A percentile compares a stretch with the other conserved stretches of the same genome.
Conservation (phyloP, 2,888 invertebrate genomes). For the Megamerina dolium region DNA sequence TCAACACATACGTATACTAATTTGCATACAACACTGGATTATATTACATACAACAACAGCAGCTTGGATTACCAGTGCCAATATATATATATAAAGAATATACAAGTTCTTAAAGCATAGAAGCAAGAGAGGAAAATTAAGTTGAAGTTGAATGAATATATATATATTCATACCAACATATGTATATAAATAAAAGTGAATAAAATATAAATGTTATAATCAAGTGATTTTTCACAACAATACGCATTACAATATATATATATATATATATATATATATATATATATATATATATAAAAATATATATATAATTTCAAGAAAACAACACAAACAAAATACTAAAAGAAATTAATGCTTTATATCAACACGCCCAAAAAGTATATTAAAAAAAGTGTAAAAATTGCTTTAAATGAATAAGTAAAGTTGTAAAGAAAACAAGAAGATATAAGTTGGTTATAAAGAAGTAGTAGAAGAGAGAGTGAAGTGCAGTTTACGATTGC, state of each 20-base stretch:
- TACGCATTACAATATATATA: background rate
- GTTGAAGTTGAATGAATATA: too few relatives aligned
- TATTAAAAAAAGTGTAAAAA: conserved; percentile 4
- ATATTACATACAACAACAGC: conserved; percentile 22
- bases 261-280: background rate
- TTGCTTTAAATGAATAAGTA: conserved; percentile 10
- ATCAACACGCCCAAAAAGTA: conserved; percentile 3
- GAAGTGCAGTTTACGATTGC: too few relatives aligned
- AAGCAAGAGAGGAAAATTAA: too few relatives aligned
- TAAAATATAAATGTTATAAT: background rate
- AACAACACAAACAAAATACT: background rate
- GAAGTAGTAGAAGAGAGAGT: too few relatives aligned
- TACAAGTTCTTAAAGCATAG: too few relatives aligned
- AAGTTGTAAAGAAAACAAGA: conserved; percentile 5
- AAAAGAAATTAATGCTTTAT: background rate
- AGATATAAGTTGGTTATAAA: conserved; percentile 6
- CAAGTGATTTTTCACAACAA: conserved; percentile 1
- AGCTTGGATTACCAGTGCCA: conserved; percentile 48
- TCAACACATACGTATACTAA: conserved; percentile 18
- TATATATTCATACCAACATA: too few relatives aligned
- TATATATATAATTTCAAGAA: background rate
- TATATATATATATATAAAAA: background rate
- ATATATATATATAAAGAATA: conserved; percentile 12
- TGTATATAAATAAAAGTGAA: too few relatives aligned
- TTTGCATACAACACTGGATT: conserved; percentile 29